Conservation (phyloP, 1,140 invertebrate genomes). For the Berghia stephanieae region DNA sequence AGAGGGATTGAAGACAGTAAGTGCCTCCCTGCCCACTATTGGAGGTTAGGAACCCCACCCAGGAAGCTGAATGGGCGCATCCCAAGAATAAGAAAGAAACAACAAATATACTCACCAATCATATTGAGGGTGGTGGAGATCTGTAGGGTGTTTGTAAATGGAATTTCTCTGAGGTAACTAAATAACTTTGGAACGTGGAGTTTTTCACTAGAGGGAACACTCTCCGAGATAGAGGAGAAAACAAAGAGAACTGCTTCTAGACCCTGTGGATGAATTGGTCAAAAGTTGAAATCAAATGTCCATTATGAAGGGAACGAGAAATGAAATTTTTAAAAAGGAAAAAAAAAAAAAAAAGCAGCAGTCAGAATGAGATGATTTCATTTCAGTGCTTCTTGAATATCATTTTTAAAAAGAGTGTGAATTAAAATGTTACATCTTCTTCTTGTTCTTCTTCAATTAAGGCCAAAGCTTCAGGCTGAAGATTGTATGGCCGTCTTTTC, state of each 20-base stretch:
- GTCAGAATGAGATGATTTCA: too few species aligned
- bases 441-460: too few species aligned
- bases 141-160: constrained; percentile 73
- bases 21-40: too few species aligned
- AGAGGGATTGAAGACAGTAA: too few species aligned
- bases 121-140: constrained; percentile 78
- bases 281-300: background rate
- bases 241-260: constrained; percentile 85
- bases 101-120: constrained; percentile 70
- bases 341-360: too few species aligned
- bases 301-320: background rate
- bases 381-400: too few species aligned
- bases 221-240: constrained; percentile 82
- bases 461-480: too few species aligned
- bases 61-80: too few species aligned
- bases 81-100: background rate
- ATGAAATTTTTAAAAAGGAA: background rate
- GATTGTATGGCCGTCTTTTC: too few species aligned
- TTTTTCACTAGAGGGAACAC: constrained; percentile 74
- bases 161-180: constrained; percentile 73
- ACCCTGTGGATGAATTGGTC: constrained; percentile 64
- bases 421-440: too few species aligned
- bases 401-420: too few species aligned
- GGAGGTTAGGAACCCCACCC: too few species aligned
- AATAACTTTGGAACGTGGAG: constrained; percentile 76